Evolutionary conservation across 2,113 vertebrate species (phyloP).

Genomic region (Crotophaga sulcirostris): DNA sequence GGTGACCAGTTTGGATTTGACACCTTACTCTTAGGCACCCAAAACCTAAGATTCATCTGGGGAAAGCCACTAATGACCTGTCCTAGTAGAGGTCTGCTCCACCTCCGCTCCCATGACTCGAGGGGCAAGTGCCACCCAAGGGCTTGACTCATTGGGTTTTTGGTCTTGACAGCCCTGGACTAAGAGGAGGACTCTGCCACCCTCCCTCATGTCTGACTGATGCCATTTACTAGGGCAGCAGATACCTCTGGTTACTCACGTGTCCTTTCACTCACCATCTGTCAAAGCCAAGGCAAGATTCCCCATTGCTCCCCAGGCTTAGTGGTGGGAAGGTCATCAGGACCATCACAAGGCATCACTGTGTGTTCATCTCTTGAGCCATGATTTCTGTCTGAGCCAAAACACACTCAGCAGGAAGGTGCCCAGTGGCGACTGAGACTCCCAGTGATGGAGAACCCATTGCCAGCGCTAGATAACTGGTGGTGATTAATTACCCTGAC

Average conservation of each 20-base stretch:
- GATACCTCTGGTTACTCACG: rapidly evolving
- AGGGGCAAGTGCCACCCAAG: not conserved
- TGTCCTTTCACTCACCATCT: not conserved
- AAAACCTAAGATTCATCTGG: not conserved
- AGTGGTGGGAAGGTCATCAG: not conserved
- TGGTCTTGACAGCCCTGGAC: not conserved
- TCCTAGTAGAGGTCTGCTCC: not conserved
- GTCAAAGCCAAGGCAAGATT: not conserved
- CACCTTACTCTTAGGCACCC: not conserved
- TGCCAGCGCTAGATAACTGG: not conserved
- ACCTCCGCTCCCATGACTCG: rapidly evolving
- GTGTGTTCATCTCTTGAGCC: rapidly evolving
- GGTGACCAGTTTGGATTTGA: not conserved
- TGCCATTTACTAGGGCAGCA: not conserved
- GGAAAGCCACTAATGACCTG: not conserved
- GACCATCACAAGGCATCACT: not conserved
- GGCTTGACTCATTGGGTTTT: rapidly evolving
- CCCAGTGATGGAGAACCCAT: constrained; percentile 3
- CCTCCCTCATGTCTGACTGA: rapidly evolving
- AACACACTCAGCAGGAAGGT: not conserved
- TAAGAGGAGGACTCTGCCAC: not conserved
- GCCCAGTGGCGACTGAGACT: not conserved
- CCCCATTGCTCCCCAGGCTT: not conserved
- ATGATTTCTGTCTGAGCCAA: not conserved
- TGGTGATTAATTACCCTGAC: constrained; percentile 23